Percentiles rank a stretch among this genome's conserved stretches.
Evolutionary conservation across 2,888 invertebrate genomes (phyloP).

Genomic region (Yponomeuta evonymella): DNA sequence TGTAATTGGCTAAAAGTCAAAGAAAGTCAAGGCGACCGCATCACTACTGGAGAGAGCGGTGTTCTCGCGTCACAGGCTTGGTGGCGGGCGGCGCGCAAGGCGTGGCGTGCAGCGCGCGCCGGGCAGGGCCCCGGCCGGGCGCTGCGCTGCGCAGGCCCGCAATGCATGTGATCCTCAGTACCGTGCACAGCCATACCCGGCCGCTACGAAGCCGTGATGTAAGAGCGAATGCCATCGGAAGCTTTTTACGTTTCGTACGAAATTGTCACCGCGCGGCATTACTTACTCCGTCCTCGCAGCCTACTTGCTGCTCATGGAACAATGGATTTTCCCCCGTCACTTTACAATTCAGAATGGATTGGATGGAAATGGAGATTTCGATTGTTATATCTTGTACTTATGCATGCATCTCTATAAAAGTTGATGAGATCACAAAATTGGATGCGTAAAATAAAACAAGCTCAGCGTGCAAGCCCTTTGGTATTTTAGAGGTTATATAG

Average conservation of each 20-base stretch:
- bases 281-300: neutral
- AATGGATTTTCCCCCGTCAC: neutral
- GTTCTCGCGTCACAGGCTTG: too few species aligned
- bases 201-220: too few species aligned
- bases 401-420: neutral
- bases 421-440: neutral
- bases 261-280: neutral
- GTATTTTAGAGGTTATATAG: too few species aligned
- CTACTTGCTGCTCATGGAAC: neutral
- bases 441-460: neutral
- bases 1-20: neutral
- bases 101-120: neutral
- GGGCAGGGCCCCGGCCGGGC: neutral
- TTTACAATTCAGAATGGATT: neutral
- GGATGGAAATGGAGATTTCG: neutral
- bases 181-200: too few species aligned
- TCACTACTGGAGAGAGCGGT: neutral
- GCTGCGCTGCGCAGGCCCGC: neutral
- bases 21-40: neutral
- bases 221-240: neutral
- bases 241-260: neutral
- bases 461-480: neutral
- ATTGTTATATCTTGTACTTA: neutral
- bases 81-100: neutral
- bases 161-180: neutral